Conservation (phyloP, 2,113 vertebrate genomes). For the Isurus oxyrinchus region DNA sequence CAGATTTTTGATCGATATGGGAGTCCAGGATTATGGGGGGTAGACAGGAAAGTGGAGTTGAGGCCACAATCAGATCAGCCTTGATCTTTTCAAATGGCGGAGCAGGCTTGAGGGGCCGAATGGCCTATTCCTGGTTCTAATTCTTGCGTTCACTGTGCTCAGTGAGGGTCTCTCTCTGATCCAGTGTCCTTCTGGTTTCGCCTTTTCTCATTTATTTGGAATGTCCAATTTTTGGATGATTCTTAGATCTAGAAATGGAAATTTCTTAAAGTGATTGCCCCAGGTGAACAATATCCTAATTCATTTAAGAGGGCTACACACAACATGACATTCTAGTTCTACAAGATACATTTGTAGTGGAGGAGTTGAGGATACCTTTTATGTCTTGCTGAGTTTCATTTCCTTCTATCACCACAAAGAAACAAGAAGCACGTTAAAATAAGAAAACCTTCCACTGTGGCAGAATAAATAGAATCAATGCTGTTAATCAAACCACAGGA, state of each 20-base stretch:
- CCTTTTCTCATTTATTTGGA: not conserved
- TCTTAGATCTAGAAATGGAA: not conserved
- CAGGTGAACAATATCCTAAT: not conserved
- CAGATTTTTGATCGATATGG: no score
- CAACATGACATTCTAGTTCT: not conserved
- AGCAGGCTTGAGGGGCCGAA: no score
- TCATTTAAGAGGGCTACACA: not conserved
- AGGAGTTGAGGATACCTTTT: conserved; percentile 45
- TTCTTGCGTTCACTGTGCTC: not conserved
- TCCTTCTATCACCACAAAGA: conserved; percentile 49
- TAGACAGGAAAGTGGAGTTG: no score
- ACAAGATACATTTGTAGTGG: not conserved
- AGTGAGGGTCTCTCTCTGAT: not conserved
- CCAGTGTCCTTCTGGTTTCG: no score
- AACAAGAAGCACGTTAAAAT: conserved; percentile 41
- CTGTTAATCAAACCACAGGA: conserved; percentile 29
- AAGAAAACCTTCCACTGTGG: not conserved
- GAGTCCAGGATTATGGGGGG: no score
- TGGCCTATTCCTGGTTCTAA: no score
- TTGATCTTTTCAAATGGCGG: no score
- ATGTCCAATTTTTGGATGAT: not conserved
- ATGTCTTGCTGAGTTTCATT: conserved; percentile 50
- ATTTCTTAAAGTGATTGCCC: not conserved
- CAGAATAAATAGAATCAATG: not conserved
- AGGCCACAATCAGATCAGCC: no score